Evolutionary conservation across 2,888 invertebrate species (phyloP), one percentile per base, ranked within the genome.

Genomic region (Hirtodrosophila cameraria): DNA sequence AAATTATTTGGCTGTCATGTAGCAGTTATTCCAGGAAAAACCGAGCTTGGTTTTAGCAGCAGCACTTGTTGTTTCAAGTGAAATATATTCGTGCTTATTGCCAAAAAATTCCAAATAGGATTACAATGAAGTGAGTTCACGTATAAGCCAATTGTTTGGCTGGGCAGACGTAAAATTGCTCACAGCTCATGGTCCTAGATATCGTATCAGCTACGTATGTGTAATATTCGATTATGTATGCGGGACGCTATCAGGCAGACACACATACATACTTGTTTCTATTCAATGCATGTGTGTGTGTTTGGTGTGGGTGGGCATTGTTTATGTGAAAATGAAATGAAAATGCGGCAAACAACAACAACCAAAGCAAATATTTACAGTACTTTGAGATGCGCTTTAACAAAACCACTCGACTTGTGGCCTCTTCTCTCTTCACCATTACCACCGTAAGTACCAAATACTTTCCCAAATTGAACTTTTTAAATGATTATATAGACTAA

Each of bases 361-460:
- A 46, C 27, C 33, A 60, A 38, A 53, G 15, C 13, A 59, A 72
- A 73, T 78, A 70, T 68, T 86, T 94, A 86, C 92, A 94, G 93
- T 96, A 95, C 88, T 92, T 95, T 88, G 95, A 95, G 72, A 91
- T 92, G 90, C 92, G 95, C 84, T 96, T 95, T 82, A 94, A 94
- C 88, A 94, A 93, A 86, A 93, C 92, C 79, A 93, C 94, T 9
- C 92, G 95, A 73, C 88, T 95, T 9, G 93, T 95, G 77, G 95
- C 95, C 54, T 95, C 96, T 0, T 81, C 93, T 31, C 91, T 95
- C 7, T 95, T 95, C 87, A 92, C 93, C 18, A 92, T 95, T 80
- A 92, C 93, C 55, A 92, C 94, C 90, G 95, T 95, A 90, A 93
- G 94, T 92, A 54, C 3, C 13, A 62, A 45, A 20, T 0, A 1